phyloP scores from a whole-genome alignment of 2,888 invertebrate species.

The Caradrina clavipalpis region DNA sequence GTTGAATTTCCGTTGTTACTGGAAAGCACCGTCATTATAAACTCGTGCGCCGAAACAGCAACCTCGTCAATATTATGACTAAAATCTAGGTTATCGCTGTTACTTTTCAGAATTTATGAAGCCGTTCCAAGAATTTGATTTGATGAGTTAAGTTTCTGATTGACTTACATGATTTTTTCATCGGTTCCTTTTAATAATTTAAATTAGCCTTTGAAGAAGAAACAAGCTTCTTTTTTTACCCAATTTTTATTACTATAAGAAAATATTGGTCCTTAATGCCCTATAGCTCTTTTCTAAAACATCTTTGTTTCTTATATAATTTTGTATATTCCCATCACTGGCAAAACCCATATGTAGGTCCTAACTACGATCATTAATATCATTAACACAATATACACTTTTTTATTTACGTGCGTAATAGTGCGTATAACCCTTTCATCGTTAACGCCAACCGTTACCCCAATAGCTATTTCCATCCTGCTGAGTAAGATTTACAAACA shows the following conservation, averaged over 20 bases:
- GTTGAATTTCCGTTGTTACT: conserved; percentile 76
- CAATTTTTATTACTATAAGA: no score
- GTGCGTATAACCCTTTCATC: conserved; percentile 52
- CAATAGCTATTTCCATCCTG: conserved; percentile 49
- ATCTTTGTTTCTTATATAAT: conserved; percentile 14
- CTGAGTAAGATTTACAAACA: conserved; percentile 46
- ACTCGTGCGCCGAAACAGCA: conserved; percentile 37
- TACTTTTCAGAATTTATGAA: conserved; percentile 41
- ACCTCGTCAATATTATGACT: conserved; percentile 44
- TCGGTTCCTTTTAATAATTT: not conserved
- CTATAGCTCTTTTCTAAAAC: not conserved
- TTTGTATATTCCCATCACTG: conserved; percentile 1
- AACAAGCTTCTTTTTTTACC: no score
- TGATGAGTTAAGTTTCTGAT: conserved; percentile 17
- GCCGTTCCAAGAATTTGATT: conserved; percentile 30
- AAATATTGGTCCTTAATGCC: no score
- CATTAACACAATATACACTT: conserved; percentile 47
- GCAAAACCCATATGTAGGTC: conserved; percentile 17
- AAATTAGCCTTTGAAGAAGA: not conserved
- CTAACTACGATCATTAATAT: conserved; percentile 38
- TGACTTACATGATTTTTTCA: not conserved
- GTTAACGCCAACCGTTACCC: conserved; percentile 51
- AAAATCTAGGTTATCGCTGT: conserved; percentile 53
- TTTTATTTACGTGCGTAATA: conserved; percentile 52
- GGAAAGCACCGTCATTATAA: conserved; percentile 74